Percentiles rank a stretch among this genome's conserved stretches.
Conservation (phyloP, 2,797 vertebrate species). For the Acrossocheilus fasciatus region DNA sequence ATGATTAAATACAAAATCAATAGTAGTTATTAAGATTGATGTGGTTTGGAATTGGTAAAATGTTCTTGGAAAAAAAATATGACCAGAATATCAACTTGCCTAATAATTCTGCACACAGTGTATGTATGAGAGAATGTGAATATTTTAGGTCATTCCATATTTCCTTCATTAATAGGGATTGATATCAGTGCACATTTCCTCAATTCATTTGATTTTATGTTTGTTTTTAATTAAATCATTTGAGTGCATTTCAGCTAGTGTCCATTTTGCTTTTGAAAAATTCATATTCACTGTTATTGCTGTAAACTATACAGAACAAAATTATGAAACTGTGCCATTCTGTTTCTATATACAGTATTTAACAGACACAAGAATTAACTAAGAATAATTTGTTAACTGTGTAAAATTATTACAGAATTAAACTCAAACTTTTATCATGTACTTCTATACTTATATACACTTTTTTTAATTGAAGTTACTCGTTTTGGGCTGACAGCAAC, state of each 20-base stretch:
- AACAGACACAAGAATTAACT: no score
- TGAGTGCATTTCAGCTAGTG: background rate
- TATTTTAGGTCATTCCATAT: background rate
- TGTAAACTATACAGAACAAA: background rate
- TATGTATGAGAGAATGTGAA: background rate
- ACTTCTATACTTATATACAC: background rate
- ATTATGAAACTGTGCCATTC: background rate
- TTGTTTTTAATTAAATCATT: background rate
- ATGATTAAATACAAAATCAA: no score
- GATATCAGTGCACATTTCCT: background rate
- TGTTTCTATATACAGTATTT: background rate
- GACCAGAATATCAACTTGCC: no score
- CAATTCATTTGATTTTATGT: background rate
- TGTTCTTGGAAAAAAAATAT: no score
- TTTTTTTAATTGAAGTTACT: background rate
- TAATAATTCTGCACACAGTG: no score
- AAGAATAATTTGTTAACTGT: background rate
- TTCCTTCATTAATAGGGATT: background rate
- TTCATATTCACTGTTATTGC: background rate
- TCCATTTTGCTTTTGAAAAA: background rate
- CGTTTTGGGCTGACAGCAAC: background rate
- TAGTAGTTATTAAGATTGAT: no score
- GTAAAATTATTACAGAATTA: background rate
- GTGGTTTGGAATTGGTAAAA: no score
- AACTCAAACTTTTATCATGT: background rate